These are phyloP conservation scores for Gymnocypris eckloni DNA, from an alignment of 2,797 vertebrate species.

Conservation along the genomic window DNA sequence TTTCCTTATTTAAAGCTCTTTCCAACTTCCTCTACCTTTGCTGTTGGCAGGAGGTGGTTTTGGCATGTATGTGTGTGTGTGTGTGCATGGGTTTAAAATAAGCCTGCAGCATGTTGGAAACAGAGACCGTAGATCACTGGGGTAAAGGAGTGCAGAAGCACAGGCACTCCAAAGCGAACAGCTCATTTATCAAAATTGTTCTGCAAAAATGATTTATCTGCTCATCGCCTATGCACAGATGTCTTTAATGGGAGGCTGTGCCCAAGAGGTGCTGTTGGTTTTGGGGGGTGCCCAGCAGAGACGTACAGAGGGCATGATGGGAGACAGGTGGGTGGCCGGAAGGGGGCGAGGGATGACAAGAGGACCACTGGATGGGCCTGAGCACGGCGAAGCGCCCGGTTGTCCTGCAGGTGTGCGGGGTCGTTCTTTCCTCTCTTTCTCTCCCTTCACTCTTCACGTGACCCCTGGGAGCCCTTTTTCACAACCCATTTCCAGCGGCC, in stretches of 20 bases:
- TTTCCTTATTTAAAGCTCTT: slow-evolving; percentile 46
- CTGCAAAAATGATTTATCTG: slow-evolving; percentile 78
- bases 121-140: slow-evolving; percentile 56
- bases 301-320: slow-evolving; percentile 24
- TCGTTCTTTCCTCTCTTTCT: slow-evolving; percentile 33
- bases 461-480: slow-evolving; percentile 63
- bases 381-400: slow-evolving; percentile 22
- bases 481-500: slow-evolving; percentile 64
- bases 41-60: slow-evolving; percentile 29
- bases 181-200: slow-evolving; percentile 77
- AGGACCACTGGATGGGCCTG: not conserved
- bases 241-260: slow-evolving; percentile 67
- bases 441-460: slow-evolving; percentile 26
- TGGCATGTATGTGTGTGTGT: slow-evolving; percentile 32
- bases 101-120: slow-evolving; percentile 60
- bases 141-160: slow-evolving; percentile 62
- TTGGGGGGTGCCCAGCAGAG: slow-evolving; percentile 49
- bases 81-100: slow-evolving; percentile 58
- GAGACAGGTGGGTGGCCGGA: slow-evolving; percentile 12
- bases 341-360: slow-evolving; percentile 16
- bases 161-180: slow-evolving; percentile 57
- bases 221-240: slow-evolving; percentile 74
- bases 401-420: slow-evolving; percentile 55
- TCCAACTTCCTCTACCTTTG: slow-evolving; percentile 41
- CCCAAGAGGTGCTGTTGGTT: slow-evolving; percentile 70